These are phyloP conservation scores for Meloidogyne chitwoodi DNA, from an alignment of 1,140 invertebrate species.

Conservation along the genomic window DNA sequence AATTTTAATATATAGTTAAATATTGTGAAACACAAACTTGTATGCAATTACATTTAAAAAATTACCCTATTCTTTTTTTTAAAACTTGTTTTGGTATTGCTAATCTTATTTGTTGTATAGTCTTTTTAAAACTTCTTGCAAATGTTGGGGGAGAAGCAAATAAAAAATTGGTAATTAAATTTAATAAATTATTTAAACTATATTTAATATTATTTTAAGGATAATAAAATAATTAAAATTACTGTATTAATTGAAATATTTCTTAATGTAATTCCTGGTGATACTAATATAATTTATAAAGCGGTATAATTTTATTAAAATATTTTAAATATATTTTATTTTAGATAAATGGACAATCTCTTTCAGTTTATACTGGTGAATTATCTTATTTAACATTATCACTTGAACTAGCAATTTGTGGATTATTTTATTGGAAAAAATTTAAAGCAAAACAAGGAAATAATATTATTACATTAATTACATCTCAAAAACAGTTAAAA, in stretches of 20 bases:
- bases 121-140: neutral
- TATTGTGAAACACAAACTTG: constrained; percentile 1
- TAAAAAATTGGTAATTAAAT: neutral
- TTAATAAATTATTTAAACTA: neutral
- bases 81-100: constrained; percentile 3
- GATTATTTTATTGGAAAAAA: neutral
- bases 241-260: constrained; percentile 8
- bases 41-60: neutral
- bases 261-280: neutral
- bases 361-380: neutral
- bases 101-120: neutral
- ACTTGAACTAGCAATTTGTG: neutral
- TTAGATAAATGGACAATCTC: neutral
- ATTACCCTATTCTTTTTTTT: neutral
- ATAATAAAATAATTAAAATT: constrained; percentile 7
- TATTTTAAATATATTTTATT: neutral
- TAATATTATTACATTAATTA: neutral
- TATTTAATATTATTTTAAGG: neutral
- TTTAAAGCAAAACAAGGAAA: neutral
- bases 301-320: neutral
- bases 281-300: neutral
- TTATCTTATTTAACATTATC: neutral
- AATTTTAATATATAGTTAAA: neutral
- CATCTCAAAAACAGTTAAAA: neutral
- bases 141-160: neutral